Evolutionary conservation across 2,888 invertebrate genomes (phyloP).

Genomic region (Diplolepis rosae): DNA sequence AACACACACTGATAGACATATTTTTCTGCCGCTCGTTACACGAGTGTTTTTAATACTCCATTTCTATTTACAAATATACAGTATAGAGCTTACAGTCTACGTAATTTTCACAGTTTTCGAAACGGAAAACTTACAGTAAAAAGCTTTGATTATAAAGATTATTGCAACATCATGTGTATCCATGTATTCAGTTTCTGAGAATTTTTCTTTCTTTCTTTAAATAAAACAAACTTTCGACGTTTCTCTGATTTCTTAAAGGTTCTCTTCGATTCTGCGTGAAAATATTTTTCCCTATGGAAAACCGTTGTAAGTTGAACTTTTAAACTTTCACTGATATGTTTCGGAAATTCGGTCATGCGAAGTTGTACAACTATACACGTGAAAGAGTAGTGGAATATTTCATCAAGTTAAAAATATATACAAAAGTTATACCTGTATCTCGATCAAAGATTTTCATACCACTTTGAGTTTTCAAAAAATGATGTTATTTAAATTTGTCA

Average conservation of each 20-base stretch:
- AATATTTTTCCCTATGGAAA: constrained; percentile 36
- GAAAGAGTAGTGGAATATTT: neutral
- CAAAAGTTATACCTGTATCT: too few relatives aligned
- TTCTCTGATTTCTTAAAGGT: neutral
- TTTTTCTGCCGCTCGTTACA: constrained; percentile 4
- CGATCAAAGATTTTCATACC: too few relatives aligned
- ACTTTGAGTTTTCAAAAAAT: too few relatives aligned
- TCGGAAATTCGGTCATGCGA: constrained; percentile 60
- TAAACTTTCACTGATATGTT: constrained; percentile 46
- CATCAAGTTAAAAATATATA: too few relatives aligned
- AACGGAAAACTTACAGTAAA: constrained; percentile 50
- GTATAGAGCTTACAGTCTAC: constrained; percentile 31
- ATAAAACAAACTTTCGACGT: neutral
- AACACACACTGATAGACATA: constrained; percentile 12
- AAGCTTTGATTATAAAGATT: constrained; percentile 64
- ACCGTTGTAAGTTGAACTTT: constrained; percentile 34
- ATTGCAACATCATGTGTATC: constrained; percentile 51
- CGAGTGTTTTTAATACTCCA: neutral
- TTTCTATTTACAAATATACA: constrained; percentile 51
- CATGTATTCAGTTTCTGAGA: constrained; percentile 20
- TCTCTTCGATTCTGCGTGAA: constrained; percentile 18
- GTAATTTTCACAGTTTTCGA: constrained; percentile 36
- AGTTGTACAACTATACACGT: constrained; percentile 43
- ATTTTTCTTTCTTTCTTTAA: neutral
- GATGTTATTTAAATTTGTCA: too few relatives aligned